These are phyloP conservation scores for Lemur catta DNA, from an alignment of 2,797 vertebrate species.

Conservation along the genomic window DNA sequence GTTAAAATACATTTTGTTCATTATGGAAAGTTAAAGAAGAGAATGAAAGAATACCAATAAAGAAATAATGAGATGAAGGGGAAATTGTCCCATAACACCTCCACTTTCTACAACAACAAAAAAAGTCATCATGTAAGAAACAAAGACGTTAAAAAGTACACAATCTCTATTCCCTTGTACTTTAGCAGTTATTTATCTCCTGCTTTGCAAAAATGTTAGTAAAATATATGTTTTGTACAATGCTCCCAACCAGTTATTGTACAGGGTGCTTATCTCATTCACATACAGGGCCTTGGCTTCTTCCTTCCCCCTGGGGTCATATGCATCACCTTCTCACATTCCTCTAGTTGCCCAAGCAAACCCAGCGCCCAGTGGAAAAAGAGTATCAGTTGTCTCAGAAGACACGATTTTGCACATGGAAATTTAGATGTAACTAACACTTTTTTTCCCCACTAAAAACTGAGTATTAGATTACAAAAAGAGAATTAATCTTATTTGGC, in stretches of 20 bases:
- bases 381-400: not conserved
- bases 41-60: not conserved
- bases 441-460: not conserved
- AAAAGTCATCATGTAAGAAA: not conserved
- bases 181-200: not conserved
- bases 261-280: not conserved
- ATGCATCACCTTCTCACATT: not conserved
- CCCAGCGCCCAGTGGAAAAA: not conserved
- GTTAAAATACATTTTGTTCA: not conserved
- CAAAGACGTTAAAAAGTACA: not conserved
- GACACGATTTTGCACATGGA: not conserved
- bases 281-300: not conserved
- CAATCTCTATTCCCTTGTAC: not conserved
- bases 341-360: not conserved
- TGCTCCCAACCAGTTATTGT: not conserved
- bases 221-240: not conserved
- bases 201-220: not conserved
- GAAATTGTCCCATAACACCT: fast-evolving
- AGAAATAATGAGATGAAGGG: not conserved
- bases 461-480: not conserved
- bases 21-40: not conserved
- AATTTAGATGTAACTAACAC: not conserved
- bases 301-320: not conserved
- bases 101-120: not conserved
- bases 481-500: not conserved